Evolutionary conservation across 2,113 vertebrate genomes (phyloP), one percentile per base, ranked within the genome.

Genomic region (Xiphophorus couchianus): DNA sequence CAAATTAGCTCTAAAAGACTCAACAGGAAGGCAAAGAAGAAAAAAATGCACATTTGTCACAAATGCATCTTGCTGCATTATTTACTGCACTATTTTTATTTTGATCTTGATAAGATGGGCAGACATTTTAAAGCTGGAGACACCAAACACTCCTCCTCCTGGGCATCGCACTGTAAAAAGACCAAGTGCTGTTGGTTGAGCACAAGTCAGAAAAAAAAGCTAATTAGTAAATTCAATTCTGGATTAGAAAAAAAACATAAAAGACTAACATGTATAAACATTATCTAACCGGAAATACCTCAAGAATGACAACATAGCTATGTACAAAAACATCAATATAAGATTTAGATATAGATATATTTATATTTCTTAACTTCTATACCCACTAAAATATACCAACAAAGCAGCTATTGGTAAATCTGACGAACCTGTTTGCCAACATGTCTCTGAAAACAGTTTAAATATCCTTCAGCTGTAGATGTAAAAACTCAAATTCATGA

Each of bases 341-440:
- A 92, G 92, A 81, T 77, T 80, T 89, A 19, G 19, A 48, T 93
- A 92, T 86, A 89, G 90, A 89, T 79, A 88, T 93, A 78, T 87
- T 86, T 73, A 86, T 79, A 87, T 68, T 79, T 71, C 44, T 51
- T 35, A 88, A 91, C 89, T 92, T 93, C 86, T 92, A 92, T 90
- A 94, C 90, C 92, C 88, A 91, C 90, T 84, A 94, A 95, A 95
- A 94, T 92, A 95, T 51, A 94, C 93, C 95, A 94, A 96, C 92
- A 92, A 96, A 98, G 96, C 96, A 97, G 94, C 96, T 95, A 92
- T 96, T 97, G 96, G 97, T 98, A 96, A 95, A 96, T 94, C 89
- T 94, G 94, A 96, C 93, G 92, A 95, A 94, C 91, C 92, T 91
- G 77, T 91, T 91, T 76, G 90, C 89, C 81, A 70, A 84, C 87